These are phyloP conservation scores for Lophotis ruficrista DNA, from an alignment of 2,113 vertebrate species.

Conservation along the genomic window DNA sequence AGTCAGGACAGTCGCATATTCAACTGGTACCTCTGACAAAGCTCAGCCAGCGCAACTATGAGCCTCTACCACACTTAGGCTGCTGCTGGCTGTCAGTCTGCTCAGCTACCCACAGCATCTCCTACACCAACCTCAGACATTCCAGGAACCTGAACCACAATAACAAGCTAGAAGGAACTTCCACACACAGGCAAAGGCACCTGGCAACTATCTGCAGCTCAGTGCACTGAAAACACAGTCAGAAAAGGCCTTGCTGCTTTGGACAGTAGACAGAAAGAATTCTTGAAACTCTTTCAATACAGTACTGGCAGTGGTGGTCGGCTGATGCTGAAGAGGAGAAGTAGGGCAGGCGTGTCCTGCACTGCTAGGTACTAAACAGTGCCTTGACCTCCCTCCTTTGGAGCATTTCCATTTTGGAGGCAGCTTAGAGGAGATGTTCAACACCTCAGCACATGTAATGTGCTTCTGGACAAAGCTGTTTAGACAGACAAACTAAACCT, in stretches of 20 bases:
- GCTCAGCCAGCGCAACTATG: background rate
- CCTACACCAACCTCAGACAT: background rate
- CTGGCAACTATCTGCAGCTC: background rate
- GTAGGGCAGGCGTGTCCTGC: background rate
- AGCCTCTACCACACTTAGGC: background rate
- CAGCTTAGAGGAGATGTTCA: background rate
- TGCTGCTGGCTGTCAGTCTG: background rate
- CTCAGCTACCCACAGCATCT: background rate
- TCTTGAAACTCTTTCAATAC: background rate
- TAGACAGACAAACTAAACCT: background rate
- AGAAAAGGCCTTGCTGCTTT: background rate
- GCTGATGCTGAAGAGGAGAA: background rate
- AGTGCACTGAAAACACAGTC: background rate
- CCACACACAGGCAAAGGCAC: background rate
- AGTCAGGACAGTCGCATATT: background rate
- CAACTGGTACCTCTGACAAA: background rate
- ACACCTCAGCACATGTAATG: rapidly evolving
- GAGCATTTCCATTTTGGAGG: background rate
- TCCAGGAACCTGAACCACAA: background rate
- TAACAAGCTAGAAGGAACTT: background rate
- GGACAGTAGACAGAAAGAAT: background rate
- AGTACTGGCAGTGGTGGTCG: background rate
- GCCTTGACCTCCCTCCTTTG: background rate
- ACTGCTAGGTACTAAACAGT: background rate
- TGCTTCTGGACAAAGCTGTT: background rate